A percentile compares a stretch with the other conserved stretches of the same genome.
These are phyloP conservation scores for Scaptomyza tumidula DNA, from an alignment of 2,888 invertebrate species.

Conservation along the genomic window DNA sequence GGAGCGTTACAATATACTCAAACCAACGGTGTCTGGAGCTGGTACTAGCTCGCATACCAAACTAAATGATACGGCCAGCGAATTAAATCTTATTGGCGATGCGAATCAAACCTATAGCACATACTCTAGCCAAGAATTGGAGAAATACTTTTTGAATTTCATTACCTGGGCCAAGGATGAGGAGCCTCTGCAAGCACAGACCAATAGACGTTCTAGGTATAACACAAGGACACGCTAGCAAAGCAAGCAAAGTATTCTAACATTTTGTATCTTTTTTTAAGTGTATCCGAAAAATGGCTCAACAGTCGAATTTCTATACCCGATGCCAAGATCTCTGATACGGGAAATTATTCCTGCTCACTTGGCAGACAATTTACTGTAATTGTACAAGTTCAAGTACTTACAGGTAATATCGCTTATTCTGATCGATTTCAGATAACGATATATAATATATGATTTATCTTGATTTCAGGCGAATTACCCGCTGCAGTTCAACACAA, in stretches of 20 bases:
- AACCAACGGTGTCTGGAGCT: constrained; percentile 58
- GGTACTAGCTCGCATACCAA: constrained; percentile 17
- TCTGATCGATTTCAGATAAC: no score
- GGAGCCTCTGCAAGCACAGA: constrained; percentile 63
- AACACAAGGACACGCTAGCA: background rate
- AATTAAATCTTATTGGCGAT: constrained; percentile 60
- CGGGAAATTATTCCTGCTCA: constrained; percentile 88
- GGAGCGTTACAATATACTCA: constrained; percentile 73
- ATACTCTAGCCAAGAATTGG: constrained; percentile 60
- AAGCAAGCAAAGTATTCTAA: background rate
- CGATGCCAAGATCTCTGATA: constrained; percentile 88
- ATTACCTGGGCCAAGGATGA: constrained; percentile 81
- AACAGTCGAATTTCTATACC: constrained; percentile 83
- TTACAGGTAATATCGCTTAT: constrained; percentile 86
- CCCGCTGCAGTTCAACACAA: constrained; percentile 83
- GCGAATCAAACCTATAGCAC: constrained; percentile 56
- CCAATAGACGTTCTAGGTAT: constrained; percentile 74
- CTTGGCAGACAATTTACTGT: constrained; percentile 88
- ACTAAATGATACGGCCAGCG: constrained; percentile 38
- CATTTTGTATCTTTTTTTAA: constrained; percentile 35
- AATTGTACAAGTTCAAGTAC: constrained; percentile 88
- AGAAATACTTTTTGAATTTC: constrained; percentile 74
- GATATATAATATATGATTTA: background rate
- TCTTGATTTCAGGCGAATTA: constrained; percentile 74
- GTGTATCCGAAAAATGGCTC: constrained; percentile 81